Base-by-base conservation (phyloP, 2,113 vertebrate genomes). In the Thermophis baileyi region DNA sequence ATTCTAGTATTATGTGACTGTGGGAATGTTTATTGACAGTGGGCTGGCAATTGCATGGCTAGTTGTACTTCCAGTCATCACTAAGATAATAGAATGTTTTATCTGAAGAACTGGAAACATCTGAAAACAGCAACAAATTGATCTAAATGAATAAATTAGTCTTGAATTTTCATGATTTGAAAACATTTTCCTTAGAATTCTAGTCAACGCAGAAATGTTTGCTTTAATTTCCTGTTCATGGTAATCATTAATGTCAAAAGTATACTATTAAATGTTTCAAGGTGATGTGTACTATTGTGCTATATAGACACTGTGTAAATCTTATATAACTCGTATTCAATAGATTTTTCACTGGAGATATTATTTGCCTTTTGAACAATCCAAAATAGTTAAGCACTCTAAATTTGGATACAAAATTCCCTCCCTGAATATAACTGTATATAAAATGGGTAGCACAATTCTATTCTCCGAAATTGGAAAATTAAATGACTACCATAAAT, bases 401-500 rank as follows among this genome's bases (percentile, higher is more conserved):
- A 57, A 94, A 87, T 60, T 85, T 47, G 54, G 74, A 50, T 54
- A 16, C 49, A 93, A 89, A 89, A 81, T 57, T 92, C 90, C 46
- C 24, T 25, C 89, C 18, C 54, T 49, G 30, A 50, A 27, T 88
- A 88, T 53, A 90, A 90, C 60, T 90, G 46, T 91, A 92, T 87
- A 87, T 89, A 92, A 90, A 55, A 81, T n/a, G 51, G 57, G 85
- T 18, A 87, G 91, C 35, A 35, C 89, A 92, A 90, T 90, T 88
- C 44, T 90, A 51, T 90, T 94, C 57, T 63, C 51, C 85, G 24
- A 90, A 90, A 51, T 94, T 85, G 57, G 90, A 88, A 92, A 92
- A 90, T 93, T 93, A 87, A 90, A 92, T 87, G 91, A 85, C 60
- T 88, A 69, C 30, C 91, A 91, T 92, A 91, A 93, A 92, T 88